A percentile compares a stretch with the other conserved stretches of the same genome.
Conservation (phyloP, 2,797 vertebrate genomes). For the Todus mexicanus region DNA sequence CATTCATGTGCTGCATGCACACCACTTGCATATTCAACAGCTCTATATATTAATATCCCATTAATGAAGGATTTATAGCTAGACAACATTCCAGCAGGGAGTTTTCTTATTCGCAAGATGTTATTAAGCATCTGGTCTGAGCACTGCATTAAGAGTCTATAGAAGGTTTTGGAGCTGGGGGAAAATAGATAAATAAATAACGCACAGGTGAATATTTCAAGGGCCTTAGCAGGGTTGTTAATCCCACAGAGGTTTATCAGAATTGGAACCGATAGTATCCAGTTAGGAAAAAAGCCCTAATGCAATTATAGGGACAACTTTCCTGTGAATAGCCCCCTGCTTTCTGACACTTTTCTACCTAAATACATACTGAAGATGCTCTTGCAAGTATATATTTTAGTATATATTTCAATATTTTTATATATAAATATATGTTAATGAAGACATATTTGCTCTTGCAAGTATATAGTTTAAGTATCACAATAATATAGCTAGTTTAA, state of each 20-base stretch:
- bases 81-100: background rate
- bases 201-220: background rate
- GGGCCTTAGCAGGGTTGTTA: background rate
- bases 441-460: background rate
- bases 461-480: background rate
- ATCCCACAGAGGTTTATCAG: background rate
- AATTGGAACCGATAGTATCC: background rate
- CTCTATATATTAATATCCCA: background rate
- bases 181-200: background rate
- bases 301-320: background rate
- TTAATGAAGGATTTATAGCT: background rate
- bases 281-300: background rate
- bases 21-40: background rate
- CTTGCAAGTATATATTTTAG: no score
- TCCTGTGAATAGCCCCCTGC: background rate
- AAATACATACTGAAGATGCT: background rate
- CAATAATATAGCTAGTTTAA: background rate
- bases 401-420: no score
- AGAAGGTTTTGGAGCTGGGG: background rate
- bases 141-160: background rate
- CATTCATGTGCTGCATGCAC: rapidly evolving
- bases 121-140: background rate
- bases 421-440: background rate
- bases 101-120: background rate
- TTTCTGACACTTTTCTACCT: background rate